Evolutionary conservation across 2,888 invertebrate genomes (phyloP), one percentile per base, ranked within the genome.

Genomic region (Tryphoninae sp.): DNA sequence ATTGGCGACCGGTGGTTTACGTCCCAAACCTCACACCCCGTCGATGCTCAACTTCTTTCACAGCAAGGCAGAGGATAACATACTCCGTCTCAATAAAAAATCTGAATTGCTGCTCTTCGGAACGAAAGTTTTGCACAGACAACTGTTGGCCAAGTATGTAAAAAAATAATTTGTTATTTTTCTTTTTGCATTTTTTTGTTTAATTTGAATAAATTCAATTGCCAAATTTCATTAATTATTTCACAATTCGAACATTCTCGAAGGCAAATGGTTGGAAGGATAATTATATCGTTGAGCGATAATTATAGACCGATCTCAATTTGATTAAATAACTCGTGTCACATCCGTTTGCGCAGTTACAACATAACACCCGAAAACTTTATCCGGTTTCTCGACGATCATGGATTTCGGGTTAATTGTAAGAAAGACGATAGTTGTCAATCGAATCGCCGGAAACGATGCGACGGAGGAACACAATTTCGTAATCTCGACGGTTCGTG

Each of bases 371-470:
- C 86, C 2, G 78, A 83, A 71, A 83, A 82, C n/a, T 93, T 94
- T 85, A 87, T 93, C 78, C 90, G 93, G 0, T 93, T 93, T 85
- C 88, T 94, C 71, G 92, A 93, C 84, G 76, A 85, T 58, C 84
- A 84, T 3, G 84, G 80, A 8, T 86, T 88, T 65, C 82, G 83
- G 42, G 91, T 90, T 23, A 19, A 19, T 19, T 19, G 19, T 19
- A 90, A 33, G 93, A 16, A 90, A 89, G 2, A 72, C 68, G 2
- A 40, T 80, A 8, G 76, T 83, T 22, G 85, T 86, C 59, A 82
- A 71, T 2, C 26, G 26, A 8, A 19, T 19, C 78, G 89, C 22
- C 83, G 84, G 26, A 81, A 76, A 16, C 69, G 76, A 8, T 86
- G 87, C 61, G 72, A 78, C 13, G 55, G 72, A 45, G 74, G 33